Evolutionary conservation across 1,140 invertebrate genomes (phyloP).

Genomic region (Zaprionus capensis): DNA sequence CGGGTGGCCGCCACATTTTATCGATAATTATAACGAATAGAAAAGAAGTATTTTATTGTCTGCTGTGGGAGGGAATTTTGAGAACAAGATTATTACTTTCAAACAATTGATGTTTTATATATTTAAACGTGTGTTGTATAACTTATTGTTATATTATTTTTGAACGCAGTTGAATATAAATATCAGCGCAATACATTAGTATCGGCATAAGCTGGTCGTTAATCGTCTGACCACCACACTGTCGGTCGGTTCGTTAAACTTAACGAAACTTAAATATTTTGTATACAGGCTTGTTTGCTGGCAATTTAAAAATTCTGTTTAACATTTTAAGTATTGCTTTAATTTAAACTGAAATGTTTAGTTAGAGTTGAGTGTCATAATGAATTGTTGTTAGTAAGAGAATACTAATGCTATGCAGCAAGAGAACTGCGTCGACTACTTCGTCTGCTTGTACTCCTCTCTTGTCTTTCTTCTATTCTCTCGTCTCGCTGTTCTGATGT

Average conservation of each 20-base stretch:
- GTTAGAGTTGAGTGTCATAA: constrained; percentile 15
- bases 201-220: too few species aligned
- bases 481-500: background rate
- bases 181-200: too few species aligned
- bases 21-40: background rate
- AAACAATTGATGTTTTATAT: too few species aligned
- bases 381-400: background rate
- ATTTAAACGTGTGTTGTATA: too few species aligned
- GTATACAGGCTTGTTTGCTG: too few species aligned
- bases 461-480: constrained; percentile 16
- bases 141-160: too few species aligned
- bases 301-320: background rate
- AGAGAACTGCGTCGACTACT: constrained; percentile 64
- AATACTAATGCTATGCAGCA: constrained; percentile 36
- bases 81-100: too few species aligned
- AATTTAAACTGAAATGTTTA: constrained; percentile 5
- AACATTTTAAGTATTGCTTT: background rate
- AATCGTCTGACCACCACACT: too few species aligned
- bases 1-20: constrained; percentile 9
- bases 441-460: constrained; percentile 41
- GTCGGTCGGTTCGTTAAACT: too few species aligned
- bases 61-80: too few species aligned
- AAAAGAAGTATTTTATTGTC: background rate
- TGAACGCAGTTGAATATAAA: too few species aligned
- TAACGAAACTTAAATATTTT: too few species aligned